phyloP scores from a whole-genome alignment of 1,140 invertebrate species.

The Melitaea cinxia region DNA sequence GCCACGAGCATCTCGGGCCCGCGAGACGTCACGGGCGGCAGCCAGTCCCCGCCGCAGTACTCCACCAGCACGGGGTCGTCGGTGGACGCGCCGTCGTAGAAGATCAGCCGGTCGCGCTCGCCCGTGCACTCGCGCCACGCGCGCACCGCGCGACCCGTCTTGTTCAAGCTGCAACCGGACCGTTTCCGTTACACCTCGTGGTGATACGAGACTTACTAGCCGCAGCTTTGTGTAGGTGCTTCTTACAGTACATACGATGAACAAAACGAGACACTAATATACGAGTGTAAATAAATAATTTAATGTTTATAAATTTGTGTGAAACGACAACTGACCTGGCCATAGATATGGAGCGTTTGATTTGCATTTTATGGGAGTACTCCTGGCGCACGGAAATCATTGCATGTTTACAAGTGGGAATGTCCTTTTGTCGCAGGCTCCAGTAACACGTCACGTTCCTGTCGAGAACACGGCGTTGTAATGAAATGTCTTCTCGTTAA shows the following conservation, averaged over 20 bases:
- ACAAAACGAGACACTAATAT: too few species aligned
- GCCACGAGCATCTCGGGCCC: constrained; percentile 93
- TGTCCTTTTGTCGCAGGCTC: constrained; percentile 90
- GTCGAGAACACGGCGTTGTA: too few species aligned
- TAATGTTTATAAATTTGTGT: too few species aligned
- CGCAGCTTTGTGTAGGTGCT: too few species aligned
- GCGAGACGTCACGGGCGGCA: constrained; percentile 88
- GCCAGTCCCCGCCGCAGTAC: constrained; percentile 92
- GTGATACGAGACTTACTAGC: too few species aligned
- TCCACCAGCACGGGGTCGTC: constrained; percentile 92
- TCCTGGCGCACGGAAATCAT: constrained; percentile 92
- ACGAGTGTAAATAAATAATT: too few species aligned
- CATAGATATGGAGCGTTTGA: constrained; percentile 85
- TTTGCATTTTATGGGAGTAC: constrained; percentile 87
- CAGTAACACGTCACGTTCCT: constrained; percentile 91
- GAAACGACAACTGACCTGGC: constrained; percentile 64
- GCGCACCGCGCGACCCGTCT: constrained; percentile 85
- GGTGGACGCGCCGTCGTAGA: constrained; percentile 91
- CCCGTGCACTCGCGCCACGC: constrained; percentile 92
- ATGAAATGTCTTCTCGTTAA: too few species aligned
- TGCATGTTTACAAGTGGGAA: constrained; percentile 93
- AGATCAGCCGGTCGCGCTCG: constrained; percentile 90
- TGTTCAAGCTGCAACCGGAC: constrained; percentile 80
- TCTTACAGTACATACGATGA: too few species aligned
- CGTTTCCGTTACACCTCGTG: neutral